phyloP scores from a whole-genome alignment of 2,797 vertebrate species.

The Manis crassicaudata region DNA sequence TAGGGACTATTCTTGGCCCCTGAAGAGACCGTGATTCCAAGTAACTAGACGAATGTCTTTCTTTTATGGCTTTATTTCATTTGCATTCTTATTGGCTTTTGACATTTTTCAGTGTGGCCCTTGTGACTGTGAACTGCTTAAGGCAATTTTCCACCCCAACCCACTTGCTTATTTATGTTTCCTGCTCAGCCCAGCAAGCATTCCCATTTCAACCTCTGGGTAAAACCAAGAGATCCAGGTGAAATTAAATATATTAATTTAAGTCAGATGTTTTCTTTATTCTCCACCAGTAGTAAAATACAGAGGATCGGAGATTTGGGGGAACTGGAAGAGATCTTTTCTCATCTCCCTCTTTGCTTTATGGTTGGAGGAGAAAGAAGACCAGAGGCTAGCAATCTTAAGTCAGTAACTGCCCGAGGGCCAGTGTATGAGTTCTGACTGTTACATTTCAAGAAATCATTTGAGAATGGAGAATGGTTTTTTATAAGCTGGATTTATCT shows the following conservation, averaged over 20 bases:
- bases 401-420: not conserved
- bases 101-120: not conserved
- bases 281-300: not conserved
- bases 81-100: conserved; percentile 7
- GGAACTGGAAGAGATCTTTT: not conserved
- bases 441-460: not conserved
- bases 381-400: not conserved
- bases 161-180: conserved; percentile 14
- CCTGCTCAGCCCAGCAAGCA: not conserved
- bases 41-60: not conserved
- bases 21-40: not conserved
- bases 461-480: not conserved
- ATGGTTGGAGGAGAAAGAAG: not conserved
- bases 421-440: not conserved
- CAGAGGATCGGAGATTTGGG: not conserved
- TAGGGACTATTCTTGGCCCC: not conserved
- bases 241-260: not conserved
- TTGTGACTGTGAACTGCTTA: not conserved
- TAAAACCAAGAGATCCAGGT: not conserved
- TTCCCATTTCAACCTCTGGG: not conserved
- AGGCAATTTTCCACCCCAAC: not conserved
- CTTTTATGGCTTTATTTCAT: conserved; percentile 42
- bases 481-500: not conserved
- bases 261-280: not conserved
- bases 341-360: not conserved